Base-by-base conservation (phyloP, 1,140 invertebrate genomes). In the Onthophagus taurus region DNA sequence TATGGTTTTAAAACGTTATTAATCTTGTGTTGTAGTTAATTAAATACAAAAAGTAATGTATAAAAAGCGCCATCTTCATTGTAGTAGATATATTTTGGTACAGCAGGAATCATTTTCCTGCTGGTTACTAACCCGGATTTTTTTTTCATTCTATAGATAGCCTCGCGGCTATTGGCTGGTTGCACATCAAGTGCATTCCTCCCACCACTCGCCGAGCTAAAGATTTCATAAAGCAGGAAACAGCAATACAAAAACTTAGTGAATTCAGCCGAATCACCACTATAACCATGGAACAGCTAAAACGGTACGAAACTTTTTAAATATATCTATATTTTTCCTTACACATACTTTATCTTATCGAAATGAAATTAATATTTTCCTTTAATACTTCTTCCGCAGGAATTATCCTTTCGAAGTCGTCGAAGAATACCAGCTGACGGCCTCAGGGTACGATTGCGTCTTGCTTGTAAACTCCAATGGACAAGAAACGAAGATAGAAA, bases 361-460 rank as follows among this genome's bases (percentile, higher is more conserved):
- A 26, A 26, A 6, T 7, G 23, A 26, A 29, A 29, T 16, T 16
- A 41, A 26, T 41, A 37, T 12, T 23, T 8, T 7, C 24, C 7
- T 7, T 5, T 21, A 21, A 8, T 23, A 21, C 12, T 37, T 37
- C 14, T 37, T n/a, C n/a, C n/a, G 23, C 23, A 41, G 38, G 16
- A 14, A 41, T 14, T 41, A 26, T 29, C 23, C 38, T 5, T 41
- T 41, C 14, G 38, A 45, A 33, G 39, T 45, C 13, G 18, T 12
- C 16, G 44, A 38, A 19, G 44, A 45, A 18, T 18, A 7, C 2
- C 16, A 31, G n/a, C 16, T 45, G 5, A 19, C 16, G 1, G 26
- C 24, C 21, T 9, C 24, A 21, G 30, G 21, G 18, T 74, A 72
- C 42, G 72, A 75, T 57, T 69, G 64, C 2, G 65, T 74, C 0